These are phyloP conservation scores for Micropterix aruncella DNA, from an alignment of 2,888 invertebrate species.

Conservation along the genomic window DNA sequence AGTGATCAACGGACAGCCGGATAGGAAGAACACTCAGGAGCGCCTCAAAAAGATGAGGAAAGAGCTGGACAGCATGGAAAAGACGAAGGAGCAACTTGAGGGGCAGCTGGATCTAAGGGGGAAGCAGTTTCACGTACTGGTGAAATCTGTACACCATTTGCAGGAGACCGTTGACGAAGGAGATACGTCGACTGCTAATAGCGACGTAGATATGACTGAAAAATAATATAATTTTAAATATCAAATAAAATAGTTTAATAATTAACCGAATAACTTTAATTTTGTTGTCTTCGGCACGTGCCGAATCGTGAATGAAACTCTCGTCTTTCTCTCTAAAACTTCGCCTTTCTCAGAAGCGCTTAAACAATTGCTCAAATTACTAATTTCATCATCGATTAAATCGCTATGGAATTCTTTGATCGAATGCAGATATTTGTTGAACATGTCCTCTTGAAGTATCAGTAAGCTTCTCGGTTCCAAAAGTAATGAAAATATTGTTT, in stretches of 20 bases:
- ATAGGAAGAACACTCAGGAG: slow-evolving; percentile 64
- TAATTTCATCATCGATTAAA: slow-evolving; percentile 39
- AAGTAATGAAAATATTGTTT: slow-evolving; percentile 55
- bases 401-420: slow-evolving; percentile 64
- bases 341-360: slow-evolving; percentile 38
- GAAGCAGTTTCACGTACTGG: slow-evolving; percentile 81
- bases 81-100: slow-evolving; percentile 57
- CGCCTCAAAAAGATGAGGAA: slow-evolving; percentile 54
- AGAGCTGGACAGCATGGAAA: slow-evolving; percentile 55
- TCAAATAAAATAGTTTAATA: background rate
- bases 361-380: slow-evolving; percentile 51
- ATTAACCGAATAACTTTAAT: slow-evolving; percentile 32
- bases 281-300: slow-evolving; percentile 81
- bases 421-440: slow-evolving; percentile 72
- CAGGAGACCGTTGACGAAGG: slow-evolving; percentile 66
- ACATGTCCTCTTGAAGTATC: slow-evolving; percentile 70
- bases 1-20: slow-evolving; percentile 81
- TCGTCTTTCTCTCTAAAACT: slow-evolving; percentile 45
- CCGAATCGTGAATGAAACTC: slow-evolving; percentile 84
- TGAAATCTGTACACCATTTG: slow-evolving; percentile 75
- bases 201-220: slow-evolving; percentile 17
- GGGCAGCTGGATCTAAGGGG: slow-evolving; percentile 66
- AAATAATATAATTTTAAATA: background rate
- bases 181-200: slow-evolving; percentile 41
- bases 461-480: slow-evolving; percentile 82